Base-by-base conservation (phyloP, 2,888 invertebrate species). In the Tipula vernalis region DNA sequence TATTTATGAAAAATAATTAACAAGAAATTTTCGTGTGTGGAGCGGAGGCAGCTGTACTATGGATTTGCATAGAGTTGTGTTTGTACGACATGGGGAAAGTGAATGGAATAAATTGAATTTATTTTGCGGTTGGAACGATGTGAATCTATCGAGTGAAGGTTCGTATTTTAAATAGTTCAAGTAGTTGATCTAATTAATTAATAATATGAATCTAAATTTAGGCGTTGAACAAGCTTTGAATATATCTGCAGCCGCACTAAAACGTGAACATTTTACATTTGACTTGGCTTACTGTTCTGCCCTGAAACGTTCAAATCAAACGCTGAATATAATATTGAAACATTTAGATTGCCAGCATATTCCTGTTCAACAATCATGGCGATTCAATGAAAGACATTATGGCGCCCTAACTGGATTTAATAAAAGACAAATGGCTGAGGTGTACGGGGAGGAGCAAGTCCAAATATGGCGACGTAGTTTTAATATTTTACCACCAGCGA, bases 381-480 rank as follows among this genome's bases (percentile, higher is more conserved):
- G 97, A 10, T 91, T 97, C 10, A 97, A 97, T 89, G 97, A 97
- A 91, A 94, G 97, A 88, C 97, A 97, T 90, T 97, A 97, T 89
- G 97, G 97, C 87, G 96, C 96, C 36, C 93, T 97, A 5, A 97
- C 97, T 84, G 97, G 97, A n/a, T 93, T 97, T 88, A 96, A 97
- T 90, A 97, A 97, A 91, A 94, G 96, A 0, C 97, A 97, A 92
- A 97, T 97, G 5, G 97, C 97, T 36, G 95, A 95, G 86, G 96
- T 97, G 89, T 97, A 96, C 91, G 97, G 97, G 10, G 97, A 97
- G 90, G 95, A 95, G 28, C 96, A 96, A 92, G 96, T 96, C 2
- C 94, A 95, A 91, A 96, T 96, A 89, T 97, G 97, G 97, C 94
- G 97, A 88, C 94, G 97, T 88, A 97, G 97, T 89, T 97, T 95